These are phyloP conservation scores for Hippocampus abdominalis DNA, from an alignment of 2,113 vertebrate genomes.

Conservation along the genomic window DNA sequence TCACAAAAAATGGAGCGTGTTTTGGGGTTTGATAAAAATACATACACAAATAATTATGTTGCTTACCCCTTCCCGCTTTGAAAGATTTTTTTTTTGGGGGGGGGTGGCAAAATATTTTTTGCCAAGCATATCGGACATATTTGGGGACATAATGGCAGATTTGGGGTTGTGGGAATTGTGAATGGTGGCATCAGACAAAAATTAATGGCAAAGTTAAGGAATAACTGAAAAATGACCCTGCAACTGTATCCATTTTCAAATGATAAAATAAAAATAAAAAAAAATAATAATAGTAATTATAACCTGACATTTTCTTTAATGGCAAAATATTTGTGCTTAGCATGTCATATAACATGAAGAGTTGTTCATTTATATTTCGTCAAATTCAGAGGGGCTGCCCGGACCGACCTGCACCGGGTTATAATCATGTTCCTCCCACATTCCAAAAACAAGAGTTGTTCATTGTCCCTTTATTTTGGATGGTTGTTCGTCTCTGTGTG, in stretches of 20 bases:
- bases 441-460: no score
- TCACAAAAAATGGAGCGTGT: background rate
- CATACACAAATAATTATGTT: background rate
- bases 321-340: background rate
- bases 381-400: no score
- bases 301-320: no score
- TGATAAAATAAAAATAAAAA: background rate
- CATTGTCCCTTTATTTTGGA: no score
- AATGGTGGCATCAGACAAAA: background rate
- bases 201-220: no score
- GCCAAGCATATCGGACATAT: background rate
- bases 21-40: background rate
- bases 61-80: background rate
- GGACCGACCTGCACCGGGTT: no score
- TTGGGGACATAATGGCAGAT: background rate
- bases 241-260: background rate
- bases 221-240: no score
- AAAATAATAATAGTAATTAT: no score
- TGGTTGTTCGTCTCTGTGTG: no score
- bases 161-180: background rate
- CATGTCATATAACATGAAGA: background rate
- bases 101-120: background rate
- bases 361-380: no score
- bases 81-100: background rate
- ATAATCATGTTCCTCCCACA: no score